Base-by-base conservation (phyloP, 2,113 vertebrate species). In the Pitta sordida region DNA sequence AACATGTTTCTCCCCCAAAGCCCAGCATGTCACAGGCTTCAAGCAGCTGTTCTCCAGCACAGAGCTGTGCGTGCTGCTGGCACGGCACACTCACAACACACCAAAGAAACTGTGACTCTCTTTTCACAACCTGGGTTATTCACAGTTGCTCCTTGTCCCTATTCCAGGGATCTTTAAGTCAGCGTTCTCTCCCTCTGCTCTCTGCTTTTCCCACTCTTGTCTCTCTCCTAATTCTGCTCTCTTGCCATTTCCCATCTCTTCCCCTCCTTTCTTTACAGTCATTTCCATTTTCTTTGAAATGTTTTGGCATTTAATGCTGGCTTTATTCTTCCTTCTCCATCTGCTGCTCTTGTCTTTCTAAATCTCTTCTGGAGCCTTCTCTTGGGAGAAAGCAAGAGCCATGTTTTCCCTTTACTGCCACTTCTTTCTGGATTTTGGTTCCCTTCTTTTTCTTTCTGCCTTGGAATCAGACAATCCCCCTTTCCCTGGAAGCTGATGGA, bases 241-340 rank as follows among this genome's bases (percentile, higher is more conserved):
- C 84, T 67, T 4, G 8, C 36, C 16, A 19, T 63, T 55, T 46
- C 84, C 59, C 68, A 64, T 59, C 52, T 79, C 39, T 88, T 96
- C 91, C 79, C 52, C 48, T 91, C 85, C 71, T 94, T 95, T 91
- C 95, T 96, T 96, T 94, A 94, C 82, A 95, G 85, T 86, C 55
- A 95, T 95, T 95, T 96, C 94, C 93, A 96, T 95, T 95, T 96
- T 77, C 90, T 94, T 95, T 95, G 91, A 94, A 95, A 95, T 83
- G 87, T 94, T 95, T 91, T 95, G 94, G 94, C 95, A 96, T 95
- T 93, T 92, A 88, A 91, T 48, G 83, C 68, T 94, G 75, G 95
- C 87, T 96, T 96, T 96, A 95, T 95, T 93, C 94, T 96, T 95
- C 85, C 87, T 94, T 91, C 93, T 96, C 91, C 94, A 96, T 94